Conservation (phyloP, 2,888 invertebrate genomes). For the Venusia cambrica region DNA sequence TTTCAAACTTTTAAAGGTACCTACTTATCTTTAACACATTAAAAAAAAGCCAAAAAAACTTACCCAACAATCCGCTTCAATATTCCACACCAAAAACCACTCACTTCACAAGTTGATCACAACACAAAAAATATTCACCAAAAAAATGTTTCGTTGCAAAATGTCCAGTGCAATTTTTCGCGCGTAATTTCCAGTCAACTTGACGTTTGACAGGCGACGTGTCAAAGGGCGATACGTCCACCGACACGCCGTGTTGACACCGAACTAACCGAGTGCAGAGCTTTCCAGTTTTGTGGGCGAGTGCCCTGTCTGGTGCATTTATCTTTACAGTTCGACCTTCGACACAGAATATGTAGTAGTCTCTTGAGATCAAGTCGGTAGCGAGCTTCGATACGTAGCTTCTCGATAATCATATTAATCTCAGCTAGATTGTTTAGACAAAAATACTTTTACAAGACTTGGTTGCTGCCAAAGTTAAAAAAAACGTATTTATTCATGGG, state of each 20-base stretch:
- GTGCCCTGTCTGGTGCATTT: conserved; percentile 16
- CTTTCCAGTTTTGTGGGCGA: conserved; percentile 10
- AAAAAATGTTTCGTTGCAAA: conserved; percentile 12
- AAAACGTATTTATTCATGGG: too few relatives aligned
- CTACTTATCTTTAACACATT: background rate
- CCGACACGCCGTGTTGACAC: conserved; percentile 41
- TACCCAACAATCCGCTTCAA: conserved; percentile 10
- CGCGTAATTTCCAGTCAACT: conserved; percentile 23
- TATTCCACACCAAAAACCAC: conserved; percentile 6
- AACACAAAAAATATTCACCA: conserved; percentile 11
- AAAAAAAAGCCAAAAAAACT: conserved; percentile 6
- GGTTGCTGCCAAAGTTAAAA: too few relatives aligned
- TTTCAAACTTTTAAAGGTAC: too few relatives aligned
- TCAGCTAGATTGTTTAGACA: too few relatives aligned
- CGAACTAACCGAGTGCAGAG: conserved; percentile 34
- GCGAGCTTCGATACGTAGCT: too few relatives aligned
- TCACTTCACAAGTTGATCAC: conserved; percentile 7
- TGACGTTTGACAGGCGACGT: conserved; percentile 34
- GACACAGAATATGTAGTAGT: conserved; percentile 1
- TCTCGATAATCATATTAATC: too few relatives aligned
- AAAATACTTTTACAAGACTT: too few relatives aligned
- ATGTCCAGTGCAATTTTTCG: too few relatives aligned
- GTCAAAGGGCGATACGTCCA: conserved; percentile 43
- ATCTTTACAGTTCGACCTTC: conserved; percentile 9
- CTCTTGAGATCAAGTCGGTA: too few relatives aligned